Evolutionary conservation across 1,140 invertebrate genomes (phyloP).

Genomic region (Aphaenogaster ashmeadi): DNA sequence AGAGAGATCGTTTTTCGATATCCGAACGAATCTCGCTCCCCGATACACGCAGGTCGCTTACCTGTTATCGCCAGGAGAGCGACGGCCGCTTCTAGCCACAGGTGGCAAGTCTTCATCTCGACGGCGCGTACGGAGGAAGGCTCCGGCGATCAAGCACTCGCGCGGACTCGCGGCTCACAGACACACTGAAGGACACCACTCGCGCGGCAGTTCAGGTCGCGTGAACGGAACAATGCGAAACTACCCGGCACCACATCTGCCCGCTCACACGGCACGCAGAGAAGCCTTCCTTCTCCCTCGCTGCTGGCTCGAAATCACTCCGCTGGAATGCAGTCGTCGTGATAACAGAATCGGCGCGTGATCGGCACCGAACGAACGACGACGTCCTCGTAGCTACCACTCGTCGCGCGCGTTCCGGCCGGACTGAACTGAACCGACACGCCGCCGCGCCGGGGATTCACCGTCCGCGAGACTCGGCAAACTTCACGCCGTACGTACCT

Average conservation of each 20-base stretch:
- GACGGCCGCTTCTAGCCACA: slow-evolving; percentile 78
- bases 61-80: slow-evolving; percentile 74
- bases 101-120: slow-evolving; percentile 77
- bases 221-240: not conserved
- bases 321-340: not conserved
- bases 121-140: slow-evolving; percentile 6
- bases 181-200: slow-evolving; percentile 47
- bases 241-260: slow-evolving; percentile 46
- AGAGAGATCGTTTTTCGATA: not conserved
- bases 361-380: not conserved
- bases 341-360: not conserved
- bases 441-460: not conserved
- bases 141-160: not conserved
- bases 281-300: not conserved
- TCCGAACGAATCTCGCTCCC: not conserved
- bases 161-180: not conserved
- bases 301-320: not conserved
- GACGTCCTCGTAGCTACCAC: not conserved
- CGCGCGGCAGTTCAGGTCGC: slow-evolving; percentile 19
- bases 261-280: not conserved
- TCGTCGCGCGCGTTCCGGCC: slow-evolving; percentile 1
- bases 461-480: not conserved
- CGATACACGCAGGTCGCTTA: slow-evolving; percentile 67
- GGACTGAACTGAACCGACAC: too few relatives aligned
- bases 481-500: not conserved